Percentiles rank a stretch among this genome's conserved stretches.
Conservation (phyloP, 2,113 vertebrate species). For the Tachysurus vachellii region DNA sequence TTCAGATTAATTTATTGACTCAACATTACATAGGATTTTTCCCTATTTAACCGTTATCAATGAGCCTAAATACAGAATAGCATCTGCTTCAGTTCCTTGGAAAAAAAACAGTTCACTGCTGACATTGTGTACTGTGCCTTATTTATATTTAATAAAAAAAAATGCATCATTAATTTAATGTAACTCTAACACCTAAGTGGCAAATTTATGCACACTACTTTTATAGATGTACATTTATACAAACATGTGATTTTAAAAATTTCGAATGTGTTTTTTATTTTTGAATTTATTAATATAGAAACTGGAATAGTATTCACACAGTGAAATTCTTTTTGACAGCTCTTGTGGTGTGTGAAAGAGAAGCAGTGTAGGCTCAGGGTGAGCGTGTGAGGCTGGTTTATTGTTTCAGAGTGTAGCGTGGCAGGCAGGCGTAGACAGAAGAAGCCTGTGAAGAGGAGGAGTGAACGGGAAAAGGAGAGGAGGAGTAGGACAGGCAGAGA, state of each 20-base stretch:
- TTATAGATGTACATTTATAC: neutral
- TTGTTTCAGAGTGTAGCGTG: constrained; percentile 58
- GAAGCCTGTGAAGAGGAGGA: constrained; percentile 24
- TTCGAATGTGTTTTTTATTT: neutral
- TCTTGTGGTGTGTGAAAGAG: constrained; percentile 3
- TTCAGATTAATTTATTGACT: neutral
- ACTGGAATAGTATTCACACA: neutral
- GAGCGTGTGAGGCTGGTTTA: constrained; percentile 31
- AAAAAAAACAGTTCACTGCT: neutral
- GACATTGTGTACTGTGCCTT: neutral
- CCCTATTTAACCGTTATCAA: neutral
- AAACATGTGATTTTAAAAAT: neutral
- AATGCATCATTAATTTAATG: neutral
- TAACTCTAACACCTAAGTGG: neutral
- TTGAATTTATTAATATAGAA: neutral
- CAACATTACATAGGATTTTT: neutral
- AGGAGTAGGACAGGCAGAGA: constrained; percentile 56
- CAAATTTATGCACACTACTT: neutral
- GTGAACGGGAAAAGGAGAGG: constrained; percentile 50
- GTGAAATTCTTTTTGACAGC: neutral
- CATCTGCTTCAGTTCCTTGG: neutral
- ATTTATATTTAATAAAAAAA: neutral
- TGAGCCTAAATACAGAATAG: neutral
- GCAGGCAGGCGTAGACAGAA: constrained; percentile 52
- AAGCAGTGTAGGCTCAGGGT: constrained; percentile 8